Evolutionary conservation across 2,113 vertebrate species (phyloP), one percentile per base, ranked within the genome.

Genomic region (Cacatua alba): DNA sequence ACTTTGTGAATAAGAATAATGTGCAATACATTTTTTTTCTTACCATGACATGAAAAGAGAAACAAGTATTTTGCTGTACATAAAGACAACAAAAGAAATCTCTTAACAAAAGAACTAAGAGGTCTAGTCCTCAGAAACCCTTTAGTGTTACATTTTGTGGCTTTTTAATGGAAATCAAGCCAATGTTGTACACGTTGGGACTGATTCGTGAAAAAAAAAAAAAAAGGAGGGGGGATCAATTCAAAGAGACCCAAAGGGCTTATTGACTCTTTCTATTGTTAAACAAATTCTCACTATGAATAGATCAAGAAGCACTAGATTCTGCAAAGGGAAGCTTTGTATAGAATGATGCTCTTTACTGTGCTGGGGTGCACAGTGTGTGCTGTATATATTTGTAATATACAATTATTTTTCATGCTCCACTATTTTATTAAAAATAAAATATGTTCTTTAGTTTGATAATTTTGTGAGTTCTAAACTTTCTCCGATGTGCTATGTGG

Each of bases 371-470:
- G 95, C 96, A 93, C 44, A 80, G 88, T 59, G 11, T 95, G 97
- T 95, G 88, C 97, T 98, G 98, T 99, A 98, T 98, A 98, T 98
- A 98, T 98, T 98, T 99, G 98, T 98, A 98, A 98, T 82, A 97
- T 97, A 98, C 70, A 90, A 94, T 97, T 98, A 97, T 98, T 98
- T 98, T 98, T 97, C 98, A 97, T 97, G 98, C 92, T 91, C 97
- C 95, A 96, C 97, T 98, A 98, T 99, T 99, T 99, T 99, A 99
- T 99, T 98, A 98, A 98, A 98, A 98, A 98, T 98, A 99, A 98
- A 99, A 98, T 86, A 95, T 95, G 97, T 98, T 95, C 94, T 98
- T 97, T 99, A 99, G 98, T 99, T 99, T 99, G 98, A 97, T 91
- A 96, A 96, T 77, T 68, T 92, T 82, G 71, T 85, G 96, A 86